phyloP scores from a whole-genome alignment of 92 coral and sea anemone genomes.

The Blastomussa wellsi region DNA sequence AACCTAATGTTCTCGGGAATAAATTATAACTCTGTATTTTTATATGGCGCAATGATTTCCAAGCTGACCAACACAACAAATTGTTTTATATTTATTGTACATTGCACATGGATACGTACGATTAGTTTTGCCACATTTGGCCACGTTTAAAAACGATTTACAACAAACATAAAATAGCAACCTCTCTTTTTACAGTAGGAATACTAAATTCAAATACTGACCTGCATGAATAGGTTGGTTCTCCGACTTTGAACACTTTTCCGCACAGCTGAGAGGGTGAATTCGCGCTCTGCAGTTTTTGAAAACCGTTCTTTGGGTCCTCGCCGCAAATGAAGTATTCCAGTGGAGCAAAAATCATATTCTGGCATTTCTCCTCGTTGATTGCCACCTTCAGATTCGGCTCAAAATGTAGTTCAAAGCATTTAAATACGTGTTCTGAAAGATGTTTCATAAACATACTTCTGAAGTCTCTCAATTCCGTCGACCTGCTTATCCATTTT shows the following conservation, averaged over 20 bases:
- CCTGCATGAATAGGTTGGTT: conserved; percentile 99
- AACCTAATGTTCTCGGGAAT: not conserved
- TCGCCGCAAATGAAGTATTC: conserved; percentile 92
- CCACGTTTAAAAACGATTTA: not conserved
- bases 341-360: conserved; percentile 67
- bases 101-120: not conserved
- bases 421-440: conserved; percentile 60
- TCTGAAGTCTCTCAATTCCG: conserved; percentile 43
- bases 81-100: not conserved
- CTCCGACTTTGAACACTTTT: conserved; percentile 84
- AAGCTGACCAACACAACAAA: not conserved
- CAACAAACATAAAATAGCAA: not conserved
- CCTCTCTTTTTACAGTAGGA: not conserved
- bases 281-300: conserved; percentile 66
- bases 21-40: not conserved
- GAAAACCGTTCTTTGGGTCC: conserved; percentile 73
- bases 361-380: conserved; percentile 71
- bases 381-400: conserved; percentile 65
- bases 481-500: conserved; percentile 58
- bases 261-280: conserved; percentile 92
- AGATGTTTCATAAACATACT: conserved; percentile 67
- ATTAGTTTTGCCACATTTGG: not conserved
- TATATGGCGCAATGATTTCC: not conserved
- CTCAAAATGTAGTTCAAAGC: conserved; percentile 64
- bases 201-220: conserved; percentile 3